Evolutionary conservation across 2,888 invertebrate species (phyloP), one percentile per base, ranked within the genome.

Genomic region (Spilarctia lutea): DNA sequence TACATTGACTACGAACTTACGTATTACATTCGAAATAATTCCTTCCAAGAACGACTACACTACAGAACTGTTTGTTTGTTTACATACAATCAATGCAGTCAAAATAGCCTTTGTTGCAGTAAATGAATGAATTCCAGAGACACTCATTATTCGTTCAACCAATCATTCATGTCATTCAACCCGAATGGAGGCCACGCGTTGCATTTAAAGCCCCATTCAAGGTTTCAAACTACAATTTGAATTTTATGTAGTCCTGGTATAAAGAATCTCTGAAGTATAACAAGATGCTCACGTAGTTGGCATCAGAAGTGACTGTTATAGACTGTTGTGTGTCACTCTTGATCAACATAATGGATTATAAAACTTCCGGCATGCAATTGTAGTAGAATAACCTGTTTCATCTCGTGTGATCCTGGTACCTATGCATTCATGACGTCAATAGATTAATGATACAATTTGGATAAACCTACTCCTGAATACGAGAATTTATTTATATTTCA

Each of bases 151-250:
- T 81, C 85, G 86, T 86, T 86, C 87, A 71, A 76, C 81, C 79
- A 81, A 84, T 84, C 85, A 86, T 87, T 85, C 84, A 81, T 88
- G 88, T 89, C 91, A 89, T 90, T 90, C 90, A 90, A 83, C 87
- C 86, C 86, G 76, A 71, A 79, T 79, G 84, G 88, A 86, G 88
- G 87, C 85, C 86, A 75, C 83, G 82, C 81, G 83, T 78, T 87
- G 86, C 87, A 88, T 86, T 89, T 87, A 89, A 91, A 90, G 88
- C 85, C 85, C 85, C 89, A 91, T 92, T 92, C 90, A 92, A 88
- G 88, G 89, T 81, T 87, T 81, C 82, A 68, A 81, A 83, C 84
- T 84, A 81, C 80, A 79, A 78, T 80, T 81, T 77, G 67, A 76
- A 70, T 76, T 73, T 81, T 87, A 84, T 83, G 83, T 83, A 83